Conservation (phyloP, 2,888 invertebrate genomes). For the Microctonus aethiopoides region DNA sequence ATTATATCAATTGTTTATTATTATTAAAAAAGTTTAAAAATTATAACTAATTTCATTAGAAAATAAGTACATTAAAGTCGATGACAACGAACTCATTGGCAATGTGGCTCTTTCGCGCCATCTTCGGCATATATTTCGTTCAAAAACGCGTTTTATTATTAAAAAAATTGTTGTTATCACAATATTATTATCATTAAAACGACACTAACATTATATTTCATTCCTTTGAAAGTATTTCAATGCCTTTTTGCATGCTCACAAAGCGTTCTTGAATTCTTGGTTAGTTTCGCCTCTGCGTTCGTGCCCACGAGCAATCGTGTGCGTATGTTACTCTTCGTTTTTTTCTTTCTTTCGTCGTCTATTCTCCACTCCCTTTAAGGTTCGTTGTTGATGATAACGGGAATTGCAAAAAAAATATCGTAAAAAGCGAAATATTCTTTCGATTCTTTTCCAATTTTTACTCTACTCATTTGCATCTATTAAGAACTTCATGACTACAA, state of each 20-base stretch:
- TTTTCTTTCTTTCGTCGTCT: neutral
- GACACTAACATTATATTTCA: neutral
- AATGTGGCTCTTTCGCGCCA: conserved; percentile 69
- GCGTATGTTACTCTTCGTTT: conserved; percentile 18
- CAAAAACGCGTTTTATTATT: conserved; percentile 35
- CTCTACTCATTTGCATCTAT: neutral
- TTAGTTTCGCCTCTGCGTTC: conserved; percentile 28
- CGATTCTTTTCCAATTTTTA: conserved; percentile 10
- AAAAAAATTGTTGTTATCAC: conserved; percentile 11
- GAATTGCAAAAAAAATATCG: neutral
- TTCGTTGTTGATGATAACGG: conserved; percentile 4
- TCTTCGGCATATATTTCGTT: conserved; percentile 64
- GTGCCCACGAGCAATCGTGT: conserved; percentile 18
- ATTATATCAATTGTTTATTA: conserved; percentile 42
- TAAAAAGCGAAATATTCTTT: neutral
- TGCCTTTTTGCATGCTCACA: neutral
- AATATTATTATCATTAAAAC: neutral
- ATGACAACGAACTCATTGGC: conserved; percentile 53
- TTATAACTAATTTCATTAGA: neutral
- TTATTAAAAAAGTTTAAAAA: conserved; percentile 30
- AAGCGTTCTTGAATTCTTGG: conserved; percentile 23
- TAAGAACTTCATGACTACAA: conserved; percentile 26
- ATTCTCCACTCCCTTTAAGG: conserved; percentile 19
- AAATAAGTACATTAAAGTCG: conserved; percentile 37
- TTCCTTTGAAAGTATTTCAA: neutral